Evolutionary conservation across 2,113 vertebrate genomes (phyloP).

Genomic region (Lophochroa leadbeateri): DNA sequence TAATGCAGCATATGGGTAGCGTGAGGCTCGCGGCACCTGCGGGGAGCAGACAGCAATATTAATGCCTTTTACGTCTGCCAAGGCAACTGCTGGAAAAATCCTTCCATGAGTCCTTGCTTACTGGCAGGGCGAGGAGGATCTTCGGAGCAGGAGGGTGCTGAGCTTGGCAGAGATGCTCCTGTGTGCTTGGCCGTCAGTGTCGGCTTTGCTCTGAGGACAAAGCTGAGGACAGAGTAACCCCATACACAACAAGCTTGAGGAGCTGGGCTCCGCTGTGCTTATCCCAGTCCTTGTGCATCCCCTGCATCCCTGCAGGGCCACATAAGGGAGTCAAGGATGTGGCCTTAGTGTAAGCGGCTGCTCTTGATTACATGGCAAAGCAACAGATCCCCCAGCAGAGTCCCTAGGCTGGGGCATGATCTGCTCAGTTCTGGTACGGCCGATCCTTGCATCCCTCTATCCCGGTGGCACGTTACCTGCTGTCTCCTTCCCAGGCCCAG

Average conservation of each 20-base stretch:
- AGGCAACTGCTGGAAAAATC: conserved; percentile 20
- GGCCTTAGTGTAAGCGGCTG: fast-evolving
- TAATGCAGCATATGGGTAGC: background rate
- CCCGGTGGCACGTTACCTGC: background rate
- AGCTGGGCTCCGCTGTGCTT: background rate
- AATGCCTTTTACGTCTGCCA: background rate
- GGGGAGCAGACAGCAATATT: background rate
- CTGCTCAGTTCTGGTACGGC: fast-evolving
- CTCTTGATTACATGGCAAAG: background rate
- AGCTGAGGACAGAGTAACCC: background rate
- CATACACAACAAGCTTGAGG: fast-evolving
- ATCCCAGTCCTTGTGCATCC: background rate
- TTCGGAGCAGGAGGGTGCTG: background rate
- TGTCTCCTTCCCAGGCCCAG: background rate
- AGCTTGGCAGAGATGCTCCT: background rate
- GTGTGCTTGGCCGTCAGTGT: fast-evolving
- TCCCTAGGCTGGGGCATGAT: background rate
- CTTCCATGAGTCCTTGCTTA: background rate
- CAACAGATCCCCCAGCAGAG: fast-evolving
- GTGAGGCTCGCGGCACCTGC: background rate
- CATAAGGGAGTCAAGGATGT: fast-evolving
- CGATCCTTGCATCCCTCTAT: background rate
- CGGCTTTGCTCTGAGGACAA: background rate
- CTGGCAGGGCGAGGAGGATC: background rate
- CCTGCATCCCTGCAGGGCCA: background rate